A percentile compares a stretch with the other conserved stretches of the same genome.
Conservation (phyloP, 30 jellyfish, hydroid and myxozoan genomes). For the Clytia hemisphaerica region DNA sequence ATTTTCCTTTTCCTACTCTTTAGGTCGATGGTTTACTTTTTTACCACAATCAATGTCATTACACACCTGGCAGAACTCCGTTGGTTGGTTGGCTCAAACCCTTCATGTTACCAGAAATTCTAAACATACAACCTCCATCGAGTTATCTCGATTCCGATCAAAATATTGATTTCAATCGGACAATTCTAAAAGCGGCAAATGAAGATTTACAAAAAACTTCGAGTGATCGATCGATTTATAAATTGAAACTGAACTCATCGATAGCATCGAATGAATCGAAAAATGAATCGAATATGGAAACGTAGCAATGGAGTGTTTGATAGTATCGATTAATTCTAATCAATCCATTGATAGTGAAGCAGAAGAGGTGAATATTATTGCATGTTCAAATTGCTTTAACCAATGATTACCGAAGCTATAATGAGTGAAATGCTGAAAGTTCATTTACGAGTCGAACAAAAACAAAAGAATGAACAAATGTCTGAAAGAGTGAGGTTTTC, state of each 20-base stretch:
- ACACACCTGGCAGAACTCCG: conserved; percentile 91
- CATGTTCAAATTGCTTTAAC: too few species aligned
- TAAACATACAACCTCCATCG: conserved; percentile 51
- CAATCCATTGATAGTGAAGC: too few species aligned
- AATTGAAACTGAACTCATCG: neutral
- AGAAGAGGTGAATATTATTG: too few species aligned
- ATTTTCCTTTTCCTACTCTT: neutral
- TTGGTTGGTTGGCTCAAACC: conserved; percentile 95
- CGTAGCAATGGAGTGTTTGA: neutral
- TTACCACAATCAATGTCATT: conserved; percentile 69
- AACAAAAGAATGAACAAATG: too few species aligned
- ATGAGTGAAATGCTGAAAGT: too few species aligned
- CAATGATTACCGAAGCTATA: too few species aligned
- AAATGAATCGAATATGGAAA: neutral
- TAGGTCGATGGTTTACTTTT: conserved; percentile 91
- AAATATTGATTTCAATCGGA: conserved; percentile 41
- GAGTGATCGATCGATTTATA: conserved; percentile 1
- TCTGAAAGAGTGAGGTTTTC: too few species aligned
- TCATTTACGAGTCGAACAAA: too few species aligned
- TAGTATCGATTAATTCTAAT: too few species aligned
- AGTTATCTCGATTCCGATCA: conserved; percentile 36
- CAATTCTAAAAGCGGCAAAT: conserved; percentile 46
- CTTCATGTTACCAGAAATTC: conserved; percentile 64
- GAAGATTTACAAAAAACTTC: conserved; percentile 11
- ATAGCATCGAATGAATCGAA: neutral